Percentiles rank a stretch among this genome's conserved stretches.
Conservation (phyloP, 2,113 vertebrate species). For the Gymnogyps californianus region DNA sequence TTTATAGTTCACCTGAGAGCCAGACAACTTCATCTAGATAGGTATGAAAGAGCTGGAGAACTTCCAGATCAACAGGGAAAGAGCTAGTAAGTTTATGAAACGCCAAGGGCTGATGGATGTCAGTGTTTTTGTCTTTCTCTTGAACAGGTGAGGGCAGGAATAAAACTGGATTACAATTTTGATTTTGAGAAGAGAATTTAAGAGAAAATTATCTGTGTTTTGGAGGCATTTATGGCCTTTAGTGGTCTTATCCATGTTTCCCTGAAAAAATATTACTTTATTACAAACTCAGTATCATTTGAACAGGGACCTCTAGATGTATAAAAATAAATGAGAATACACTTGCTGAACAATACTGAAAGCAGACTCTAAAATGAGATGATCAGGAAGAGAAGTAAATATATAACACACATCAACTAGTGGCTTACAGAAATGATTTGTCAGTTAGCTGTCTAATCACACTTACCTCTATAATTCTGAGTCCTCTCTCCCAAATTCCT, state of each 20-base stretch:
- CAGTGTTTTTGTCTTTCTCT: neutral
- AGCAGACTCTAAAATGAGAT: neutral
- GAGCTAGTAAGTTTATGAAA: neutral
- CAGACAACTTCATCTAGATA: neutral
- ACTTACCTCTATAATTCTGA: neutral
- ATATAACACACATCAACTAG: neutral
- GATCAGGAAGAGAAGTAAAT: neutral
- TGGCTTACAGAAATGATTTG: neutral
- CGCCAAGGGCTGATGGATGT: neutral
- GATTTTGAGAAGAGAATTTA: neutral
- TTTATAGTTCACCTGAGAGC: neutral
- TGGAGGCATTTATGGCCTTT: neutral
- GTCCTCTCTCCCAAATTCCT: neutral
- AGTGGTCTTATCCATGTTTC: neutral
- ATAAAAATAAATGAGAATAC: neutral
- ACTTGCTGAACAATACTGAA: neutral
- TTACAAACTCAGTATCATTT: neutral
- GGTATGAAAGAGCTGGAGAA: neutral
- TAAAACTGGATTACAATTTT: neutral
- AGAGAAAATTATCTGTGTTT: neutral
- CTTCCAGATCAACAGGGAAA: neutral
- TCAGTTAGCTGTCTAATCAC: neutral
- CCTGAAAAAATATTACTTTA: neutral
- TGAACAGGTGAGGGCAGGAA: neutral
- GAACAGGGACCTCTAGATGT: neutral